Base-by-base conservation (phyloP, 2,113 vertebrate genomes). In the Percopsis transmontana region DNA sequence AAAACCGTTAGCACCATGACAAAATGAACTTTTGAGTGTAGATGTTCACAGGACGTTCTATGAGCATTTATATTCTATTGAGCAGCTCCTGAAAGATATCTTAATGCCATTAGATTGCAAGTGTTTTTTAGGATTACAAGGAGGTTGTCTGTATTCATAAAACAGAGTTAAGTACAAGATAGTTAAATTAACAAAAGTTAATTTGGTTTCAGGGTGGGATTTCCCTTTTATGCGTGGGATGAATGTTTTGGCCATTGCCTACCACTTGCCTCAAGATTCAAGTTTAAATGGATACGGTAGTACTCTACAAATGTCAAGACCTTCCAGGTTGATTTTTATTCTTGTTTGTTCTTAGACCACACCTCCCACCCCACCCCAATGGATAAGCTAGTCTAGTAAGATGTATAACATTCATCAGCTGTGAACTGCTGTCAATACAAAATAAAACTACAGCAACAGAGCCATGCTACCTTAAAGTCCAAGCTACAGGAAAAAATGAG, bases 401-500 rank as follows among this genome's bases (percentile, higher is more conserved):
- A 95, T 95, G 95, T 91, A 91, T 93, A 81, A 95, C 95, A 94
- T 93, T 95, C 95, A 96, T 93, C 92, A 93, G 95, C 92, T 89
- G 91, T 89, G 92, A 82, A 92, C 88, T 92, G 94, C 94, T 93
- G 94, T 92, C 91, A 91, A 93, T 90, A 93, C 90, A 70, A 90
- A 92, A 89, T 70, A 86, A 90, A 76, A 93, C 82, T 88, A 94
- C 92, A 95, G 92, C 93, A 93, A 95, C 79, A 92, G 92, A 95
- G 94, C 95, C 96, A 97, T 97, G 95, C 95, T 96, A 97, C 96
- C 96, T 98, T 97, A 96, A 97, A 97, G 95, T 94, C 95, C 94
- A 95, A 95, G 95, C 96, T 95, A 95, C 90, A 79, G 89, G 91
- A 94, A 92, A 82, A 89, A 71, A 89, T 81, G 84, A 85, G 89